These are phyloP conservation scores for Holocentrus rufus DNA, from an alignment of 2,797 vertebrate genomes.

Conservation along the genomic window DNA sequence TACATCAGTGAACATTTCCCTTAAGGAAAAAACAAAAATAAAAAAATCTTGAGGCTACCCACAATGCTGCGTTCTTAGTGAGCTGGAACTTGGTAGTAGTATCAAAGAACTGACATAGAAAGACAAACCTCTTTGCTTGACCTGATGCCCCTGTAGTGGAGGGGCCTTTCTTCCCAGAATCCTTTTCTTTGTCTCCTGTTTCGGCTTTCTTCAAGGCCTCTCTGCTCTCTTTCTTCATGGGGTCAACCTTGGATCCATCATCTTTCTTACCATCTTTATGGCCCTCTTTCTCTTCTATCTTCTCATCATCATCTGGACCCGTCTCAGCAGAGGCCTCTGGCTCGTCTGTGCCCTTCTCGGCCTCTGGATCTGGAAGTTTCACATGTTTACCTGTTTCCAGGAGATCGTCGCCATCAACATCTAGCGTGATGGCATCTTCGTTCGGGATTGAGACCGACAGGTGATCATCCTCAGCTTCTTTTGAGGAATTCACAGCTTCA, in stretches of 20 bases:
- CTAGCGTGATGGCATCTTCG: conserved; percentile 99
- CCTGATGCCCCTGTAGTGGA: conserved; percentile 97
- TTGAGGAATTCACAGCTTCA: conserved; percentile 89
- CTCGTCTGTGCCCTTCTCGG: conserved; percentile 92
- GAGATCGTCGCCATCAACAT: conserved; percentile 99
- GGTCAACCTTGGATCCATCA: conserved; percentile 90
- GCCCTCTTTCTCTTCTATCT: conserved; percentile 89
- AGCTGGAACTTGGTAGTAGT: conserved; percentile 96
- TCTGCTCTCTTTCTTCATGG: conserved; percentile 94
- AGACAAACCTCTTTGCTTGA: conserved; percentile 99
- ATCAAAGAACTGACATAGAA: conserved; percentile 99
- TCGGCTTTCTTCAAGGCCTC: conserved; percentile 97
- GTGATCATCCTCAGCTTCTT: conserved; percentile 99
- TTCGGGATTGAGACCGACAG: conserved; percentile 99
- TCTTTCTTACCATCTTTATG: conserved; percentile 98
- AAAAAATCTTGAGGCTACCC: conserved; percentile 97
- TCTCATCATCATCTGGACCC: conserved; percentile 90
- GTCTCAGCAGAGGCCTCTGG: conserved; percentile 89
- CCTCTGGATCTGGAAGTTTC: conserved; percentile 99
- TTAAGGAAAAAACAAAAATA: conserved; percentile 82
- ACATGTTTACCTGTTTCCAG: conserved; percentile 99
- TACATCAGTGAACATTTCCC: conserved; percentile 88
- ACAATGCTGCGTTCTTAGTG: conserved; percentile 98
- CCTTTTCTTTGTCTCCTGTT: conserved; percentile 99
- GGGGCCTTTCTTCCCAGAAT: conserved; percentile 99